A percentile compares a stretch with the other conserved stretches of the same genome.
Conservation (phyloP, 2,888 invertebrate genomes). For the Osmoderma eremita region DNA sequence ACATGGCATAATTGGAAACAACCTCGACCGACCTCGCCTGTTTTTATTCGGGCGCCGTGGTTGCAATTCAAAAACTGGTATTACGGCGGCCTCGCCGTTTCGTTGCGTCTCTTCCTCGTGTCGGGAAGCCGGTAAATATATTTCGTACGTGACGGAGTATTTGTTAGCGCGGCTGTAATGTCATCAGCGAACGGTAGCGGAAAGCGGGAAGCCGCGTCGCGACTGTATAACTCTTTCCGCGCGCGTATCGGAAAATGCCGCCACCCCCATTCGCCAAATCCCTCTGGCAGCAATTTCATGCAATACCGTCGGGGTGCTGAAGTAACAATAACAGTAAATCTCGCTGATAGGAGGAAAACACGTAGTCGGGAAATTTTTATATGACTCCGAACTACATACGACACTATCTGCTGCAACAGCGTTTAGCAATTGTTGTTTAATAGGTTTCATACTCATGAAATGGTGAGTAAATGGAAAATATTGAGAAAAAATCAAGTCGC, state of each 20-base stretch:
- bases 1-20: conserved; percentile 29
- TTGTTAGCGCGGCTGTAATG: conserved; percentile 15
- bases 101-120: background rate
- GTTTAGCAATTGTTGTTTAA: too few species aligned
- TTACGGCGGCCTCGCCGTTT: background rate
- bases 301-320: background rate
- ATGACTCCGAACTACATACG: too few species aligned
- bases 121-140: conserved; percentile 18
- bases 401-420: too few species aligned
- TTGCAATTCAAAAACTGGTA: conserved; percentile 24
- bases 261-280: background rate
- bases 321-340: conserved; percentile 1
- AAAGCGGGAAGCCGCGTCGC: background rate
- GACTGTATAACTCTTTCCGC: conserved; percentile 13
- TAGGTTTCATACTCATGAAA: background rate
- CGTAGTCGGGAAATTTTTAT: too few species aligned
- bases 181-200: conserved; percentile 9
- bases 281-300: background rate
- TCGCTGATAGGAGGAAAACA: background rate
- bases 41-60: conserved; percentile 22
- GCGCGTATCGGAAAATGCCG: conserved; percentile 9
- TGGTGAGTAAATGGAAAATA: too few species aligned
- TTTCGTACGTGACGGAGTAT: conserved; percentile 29
- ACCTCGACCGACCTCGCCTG: conserved; percentile 3
- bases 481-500: too few species aligned